A percentile compares a stretch with the other conserved stretches of the same genome.
These are phyloP conservation scores for Polia nebulosa DNA, from an alignment of 2,888 invertebrate species.

Conservation along the genomic window DNA sequence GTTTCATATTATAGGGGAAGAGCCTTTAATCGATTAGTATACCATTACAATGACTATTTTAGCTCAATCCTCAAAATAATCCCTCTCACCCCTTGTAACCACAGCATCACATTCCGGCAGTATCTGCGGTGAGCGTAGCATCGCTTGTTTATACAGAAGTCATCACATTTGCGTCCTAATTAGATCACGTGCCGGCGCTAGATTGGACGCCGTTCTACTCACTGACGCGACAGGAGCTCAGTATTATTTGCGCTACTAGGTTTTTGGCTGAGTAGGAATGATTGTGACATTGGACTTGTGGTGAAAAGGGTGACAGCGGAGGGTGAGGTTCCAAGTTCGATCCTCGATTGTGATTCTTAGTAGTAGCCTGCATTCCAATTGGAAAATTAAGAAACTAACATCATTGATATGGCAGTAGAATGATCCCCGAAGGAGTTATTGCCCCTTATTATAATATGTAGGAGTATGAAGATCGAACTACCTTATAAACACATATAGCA, in stretches of 20 bases:
- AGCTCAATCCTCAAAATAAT: background rate
- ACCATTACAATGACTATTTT: background rate
- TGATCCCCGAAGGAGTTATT: too few relatives aligned
- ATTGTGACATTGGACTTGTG: background rate
- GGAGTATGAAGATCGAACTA: background rate
- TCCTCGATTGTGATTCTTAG: background rate
- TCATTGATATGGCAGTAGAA: too few relatives aligned
- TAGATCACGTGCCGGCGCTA: slow-evolving; percentile 58
- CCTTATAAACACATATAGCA: too few relatives aligned
- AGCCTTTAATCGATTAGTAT: background rate
- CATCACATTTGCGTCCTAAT: slow-evolving; percentile 55
- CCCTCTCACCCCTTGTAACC: background rate
- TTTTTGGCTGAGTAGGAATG: background rate
- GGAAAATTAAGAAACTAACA: too few relatives aligned
- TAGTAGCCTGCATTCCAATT: background rate
- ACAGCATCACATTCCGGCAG: background rate
- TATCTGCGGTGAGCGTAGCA: slow-evolving; percentile 21
- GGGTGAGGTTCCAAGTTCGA: background rate
- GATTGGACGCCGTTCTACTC: slow-evolving; percentile 46
- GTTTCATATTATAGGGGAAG: background rate
- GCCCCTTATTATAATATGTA: background rate
- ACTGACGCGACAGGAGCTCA: slow-evolving; percentile 39
- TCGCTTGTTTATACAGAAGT: slow-evolving; percentile 46
- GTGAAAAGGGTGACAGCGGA: background rate
- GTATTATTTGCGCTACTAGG: slow-evolving; percentile 27